These are phyloP conservation scores for Pelobates fuscus DNA, from an alignment of 2,113 vertebrate species.

Conservation along the genomic window DNA sequence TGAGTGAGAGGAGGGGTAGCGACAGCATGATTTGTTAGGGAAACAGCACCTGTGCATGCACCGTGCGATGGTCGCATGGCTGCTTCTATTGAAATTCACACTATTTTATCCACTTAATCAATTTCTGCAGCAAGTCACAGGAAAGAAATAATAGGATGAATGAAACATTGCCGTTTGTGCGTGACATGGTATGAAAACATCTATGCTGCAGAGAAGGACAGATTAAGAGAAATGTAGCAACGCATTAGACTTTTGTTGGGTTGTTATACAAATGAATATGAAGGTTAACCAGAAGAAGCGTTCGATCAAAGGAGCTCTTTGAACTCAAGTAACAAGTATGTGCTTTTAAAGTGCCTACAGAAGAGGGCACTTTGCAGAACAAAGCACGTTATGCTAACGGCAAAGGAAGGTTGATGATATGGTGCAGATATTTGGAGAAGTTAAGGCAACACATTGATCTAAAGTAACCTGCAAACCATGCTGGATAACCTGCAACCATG, in stretches of 20 bases:
- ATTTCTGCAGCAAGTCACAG: conserved; percentile 19
- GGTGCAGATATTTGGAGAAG: conserved; percentile 13
- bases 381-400: conserved; percentile 24
- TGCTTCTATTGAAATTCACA: conserved; percentile 21
- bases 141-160: conserved; percentile 27
- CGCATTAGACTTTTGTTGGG: conserved; percentile 32
- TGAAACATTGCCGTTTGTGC: conserved; percentile 25
- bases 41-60: background rate
- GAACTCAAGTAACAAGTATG: conserved; percentile 27
- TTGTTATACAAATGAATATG: conserved; percentile 43
- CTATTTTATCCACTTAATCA: conserved; percentile 34
- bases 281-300: conserved; percentile 22
- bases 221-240: conserved; percentile 39
- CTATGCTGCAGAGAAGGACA: conserved; percentile 15
- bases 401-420: conserved; percentile 32
- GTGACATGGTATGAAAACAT: conserved; percentile 10
- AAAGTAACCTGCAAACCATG: too few relatives aligned
- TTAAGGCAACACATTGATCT: conserved; percentile 25
- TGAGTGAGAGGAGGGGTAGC: too few relatives aligned
- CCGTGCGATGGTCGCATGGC: conserved; percentile 22
- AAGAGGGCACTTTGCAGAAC: conserved; percentile 27
- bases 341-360: conserved; percentile 27
- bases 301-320: conserved; percentile 32
- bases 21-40: too few relatives aligned
- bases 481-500: too few relatives aligned